Base-by-base conservation (phyloP, 2,888 invertebrate genomes). In the Lacanobia wlatinum region DNA sequence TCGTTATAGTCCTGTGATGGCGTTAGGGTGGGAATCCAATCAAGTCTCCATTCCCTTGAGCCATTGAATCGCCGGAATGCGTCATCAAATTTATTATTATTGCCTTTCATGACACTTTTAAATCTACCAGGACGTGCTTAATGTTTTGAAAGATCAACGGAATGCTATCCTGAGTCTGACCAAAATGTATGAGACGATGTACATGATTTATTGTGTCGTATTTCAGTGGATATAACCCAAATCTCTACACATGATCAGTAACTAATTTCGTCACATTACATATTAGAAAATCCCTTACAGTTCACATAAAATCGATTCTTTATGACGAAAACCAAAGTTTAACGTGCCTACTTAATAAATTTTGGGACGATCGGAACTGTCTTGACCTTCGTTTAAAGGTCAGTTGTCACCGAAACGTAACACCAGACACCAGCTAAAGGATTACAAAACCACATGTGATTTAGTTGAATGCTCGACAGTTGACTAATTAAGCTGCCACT, bases 21-120 rank as follows among this genome's bases (percentile, higher is more conserved):
- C 43, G 65, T 69, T 74, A 77, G 84, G 87, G 87, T 85, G 82
- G 80, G 86, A 87, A 91, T 89, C 88, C 90, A 91, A 91, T 91
- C 88, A 90, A 84, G 77, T 83, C 73, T 80, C 88, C 85, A 82
- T 86, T 84, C 84, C 85, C 87, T 75, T 67, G 83, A 73, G 86
- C 70, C 75, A 65, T 60, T 72, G 79, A 60, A 40, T 62, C 78
- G 59, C 16, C 59, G 78, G 81, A 82, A 83, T 83, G 85, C 72
- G 79, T 80, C 85, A 80, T 79, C 68, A 66, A 83, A 83, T 87
- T 86, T 86, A 85, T 87, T 85, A 68, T 74, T 80, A 82, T 87
- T 70, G 79, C 81, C 58, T 50, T 65, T 40, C 72, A 70, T 73
- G 80, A 75, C 63, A 69, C 62, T 84, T 86, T 84, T 78, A 77